phyloP scores from a whole-genome alignment of 2,888 invertebrate species.

The Dolichomitus sp. region DNA sequence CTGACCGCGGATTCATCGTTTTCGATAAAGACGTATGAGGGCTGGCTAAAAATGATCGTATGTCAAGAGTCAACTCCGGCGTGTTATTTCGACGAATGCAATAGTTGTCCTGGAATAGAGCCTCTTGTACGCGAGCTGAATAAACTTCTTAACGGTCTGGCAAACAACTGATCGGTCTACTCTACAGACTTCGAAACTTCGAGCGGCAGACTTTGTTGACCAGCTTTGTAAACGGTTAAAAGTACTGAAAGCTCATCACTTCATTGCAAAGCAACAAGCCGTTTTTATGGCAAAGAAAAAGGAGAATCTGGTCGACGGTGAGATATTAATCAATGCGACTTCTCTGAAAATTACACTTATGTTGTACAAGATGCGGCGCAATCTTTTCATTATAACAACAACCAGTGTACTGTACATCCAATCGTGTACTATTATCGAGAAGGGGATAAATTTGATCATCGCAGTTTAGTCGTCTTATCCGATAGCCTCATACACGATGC shows the following conservation, averaged over 20 bases:
- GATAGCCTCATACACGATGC: constrained; percentile 62
- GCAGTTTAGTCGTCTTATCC: constrained; percentile 57
- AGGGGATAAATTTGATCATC: constrained; percentile 30
- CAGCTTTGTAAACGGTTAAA: constrained; percentile 32
- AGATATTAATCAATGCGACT: constrained; percentile 52
- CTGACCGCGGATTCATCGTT: constrained; percentile 23
- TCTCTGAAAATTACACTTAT: constrained; percentile 59
- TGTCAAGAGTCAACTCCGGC: constrained; percentile 26
- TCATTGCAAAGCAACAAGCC: constrained; percentile 42
- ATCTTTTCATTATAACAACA: constrained; percentile 66
- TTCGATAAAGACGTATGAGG: constrained; percentile 16
- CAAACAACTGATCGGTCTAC: constrained; percentile 43
- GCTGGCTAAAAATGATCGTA: constrained; percentile 25
- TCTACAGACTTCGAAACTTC: neutral
- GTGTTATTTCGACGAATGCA: constrained; percentile 37
- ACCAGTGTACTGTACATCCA: constrained; percentile 64
- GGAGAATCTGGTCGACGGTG: constrained; percentile 36
- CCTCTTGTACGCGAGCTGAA: neutral
- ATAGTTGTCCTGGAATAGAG: constrained; percentile 54
- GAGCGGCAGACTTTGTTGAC: constrained; percentile 20
- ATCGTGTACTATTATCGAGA: constrained; percentile 63
- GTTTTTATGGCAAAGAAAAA: constrained; percentile 9
- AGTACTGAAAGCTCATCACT: constrained; percentile 52
- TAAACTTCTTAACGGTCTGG: constrained; percentile 24
- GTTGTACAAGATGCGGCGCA: constrained; percentile 64